These are phyloP conservation scores for Enteromius treurensis DNA, from an alignment of 2,797 vertebrate species.

Conservation along the genomic window DNA sequence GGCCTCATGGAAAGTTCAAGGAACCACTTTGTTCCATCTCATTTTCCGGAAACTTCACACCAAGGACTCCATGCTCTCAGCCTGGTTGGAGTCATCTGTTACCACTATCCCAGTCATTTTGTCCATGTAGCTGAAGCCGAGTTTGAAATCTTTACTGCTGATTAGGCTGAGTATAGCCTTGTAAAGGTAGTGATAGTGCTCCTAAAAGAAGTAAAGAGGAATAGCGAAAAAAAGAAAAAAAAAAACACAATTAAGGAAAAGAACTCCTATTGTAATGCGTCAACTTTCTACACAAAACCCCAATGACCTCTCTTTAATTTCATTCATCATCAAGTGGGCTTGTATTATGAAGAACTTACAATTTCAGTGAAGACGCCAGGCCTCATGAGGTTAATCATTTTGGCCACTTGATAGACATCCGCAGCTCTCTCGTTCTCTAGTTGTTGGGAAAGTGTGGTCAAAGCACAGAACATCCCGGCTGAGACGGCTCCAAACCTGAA, in stretches of 20 bases:
- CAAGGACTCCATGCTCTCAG: constrained; percentile 99
- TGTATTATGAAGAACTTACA: constrained; percentile 78
- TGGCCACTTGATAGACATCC: constrained; percentile 98
- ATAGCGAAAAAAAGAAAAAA: background rate
- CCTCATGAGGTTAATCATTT: constrained; percentile 99
- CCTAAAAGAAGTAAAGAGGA: constrained; percentile 73
- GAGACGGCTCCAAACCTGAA: constrained; percentile 94
- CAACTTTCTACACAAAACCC: background rate
- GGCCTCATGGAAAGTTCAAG: constrained; percentile 92
- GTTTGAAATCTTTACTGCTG: constrained; percentile 89
- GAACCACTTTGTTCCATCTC: constrained; percentile 81
- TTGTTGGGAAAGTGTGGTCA: constrained; percentile 96
- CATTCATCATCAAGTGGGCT: background rate
- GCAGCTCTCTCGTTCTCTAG: constrained; percentile 96
- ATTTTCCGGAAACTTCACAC: constrained; percentile 78
- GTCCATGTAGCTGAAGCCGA: constrained; percentile 88
- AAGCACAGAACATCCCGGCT: constrained; percentile 93
- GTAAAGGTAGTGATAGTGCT: constrained; percentile 99
- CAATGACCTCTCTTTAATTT: background rate
- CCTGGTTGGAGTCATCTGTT: constrained; percentile 90
- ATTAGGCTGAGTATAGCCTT: constrained; percentile 98
- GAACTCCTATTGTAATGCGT: no score
- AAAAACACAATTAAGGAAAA: background rate
- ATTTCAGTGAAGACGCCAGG: constrained; percentile 99
- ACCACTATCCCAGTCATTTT: constrained; percentile 89